These are phyloP conservation scores for Grus americana DNA, from an alignment of 2,113 vertebrate species.

Conservation along the genomic window DNA sequence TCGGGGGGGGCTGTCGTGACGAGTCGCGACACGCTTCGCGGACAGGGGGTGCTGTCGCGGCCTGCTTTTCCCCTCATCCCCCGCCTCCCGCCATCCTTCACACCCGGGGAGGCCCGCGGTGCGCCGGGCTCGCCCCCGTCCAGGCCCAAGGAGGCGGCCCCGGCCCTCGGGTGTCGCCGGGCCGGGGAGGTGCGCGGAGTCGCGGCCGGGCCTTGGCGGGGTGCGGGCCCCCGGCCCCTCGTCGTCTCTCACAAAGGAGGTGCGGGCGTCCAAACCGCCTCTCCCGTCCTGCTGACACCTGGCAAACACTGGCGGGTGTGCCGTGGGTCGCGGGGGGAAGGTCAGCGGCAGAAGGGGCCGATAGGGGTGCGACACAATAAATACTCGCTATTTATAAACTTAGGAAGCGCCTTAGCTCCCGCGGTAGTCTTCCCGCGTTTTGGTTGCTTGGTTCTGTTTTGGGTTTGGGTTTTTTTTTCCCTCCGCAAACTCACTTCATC, in stretches of 20 bases:
- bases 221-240: not conserved
- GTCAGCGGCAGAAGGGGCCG: not conserved
- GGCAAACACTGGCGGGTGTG: not conserved
- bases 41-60: not conserved
- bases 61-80: not conserved
- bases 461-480: not conserved
- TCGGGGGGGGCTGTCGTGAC: not conserved
- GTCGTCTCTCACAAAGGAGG: not conserved
- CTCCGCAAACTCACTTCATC: not conserved
- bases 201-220: not conserved
- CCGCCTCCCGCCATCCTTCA: no score
- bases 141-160: not conserved
- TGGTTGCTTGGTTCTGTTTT: not conserved
- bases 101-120: not conserved
- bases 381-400: not conserved
- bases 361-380: not conserved
- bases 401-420: not conserved
- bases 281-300: not conserved
- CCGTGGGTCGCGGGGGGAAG: not conserved
- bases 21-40: not conserved
- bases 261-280: not conserved
- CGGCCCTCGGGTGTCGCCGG: not conserved
- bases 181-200: not conserved
- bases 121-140: not conserved
- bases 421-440: not conserved